These are phyloP conservation scores for Rallus limicola DNA, from an alignment of 2,113 vertebrate genomes.

Conservation along the genomic window DNA sequence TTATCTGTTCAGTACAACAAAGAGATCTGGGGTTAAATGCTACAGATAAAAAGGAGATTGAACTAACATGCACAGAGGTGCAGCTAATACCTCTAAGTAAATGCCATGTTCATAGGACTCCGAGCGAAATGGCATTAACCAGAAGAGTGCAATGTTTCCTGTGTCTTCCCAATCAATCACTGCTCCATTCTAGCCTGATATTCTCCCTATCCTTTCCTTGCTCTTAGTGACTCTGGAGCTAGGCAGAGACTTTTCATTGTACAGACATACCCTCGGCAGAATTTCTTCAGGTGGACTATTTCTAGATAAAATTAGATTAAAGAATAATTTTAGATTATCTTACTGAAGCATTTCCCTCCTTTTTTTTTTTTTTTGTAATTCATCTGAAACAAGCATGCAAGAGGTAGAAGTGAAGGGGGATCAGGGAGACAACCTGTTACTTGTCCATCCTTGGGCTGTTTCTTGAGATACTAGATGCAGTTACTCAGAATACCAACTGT, in stretches of 20 bases:
- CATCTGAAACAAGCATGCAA: not conserved
- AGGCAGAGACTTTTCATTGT: not conserved
- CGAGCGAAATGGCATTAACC: not conserved
- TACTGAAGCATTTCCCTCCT: not conserved
- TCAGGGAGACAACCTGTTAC: not conserved
- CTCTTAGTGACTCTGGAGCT: not conserved
- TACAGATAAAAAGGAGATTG: not conserved
- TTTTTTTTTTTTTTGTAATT: not conserved
- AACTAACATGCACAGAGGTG: not conserved
- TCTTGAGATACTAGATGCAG: not conserved
- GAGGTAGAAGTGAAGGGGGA: not conserved
- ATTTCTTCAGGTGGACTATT: not conserved
- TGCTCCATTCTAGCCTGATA: not conserved
- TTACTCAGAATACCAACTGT: not conserved
- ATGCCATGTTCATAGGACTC: not conserved
- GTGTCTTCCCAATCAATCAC: not conserved
- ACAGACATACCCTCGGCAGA: rapidly evolving
- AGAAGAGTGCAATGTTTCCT: not conserved
- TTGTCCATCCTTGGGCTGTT: not conserved
- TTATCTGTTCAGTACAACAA: not conserved
- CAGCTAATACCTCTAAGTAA: not conserved
- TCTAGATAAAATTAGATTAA: not conserved
- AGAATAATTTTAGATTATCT: not conserved
- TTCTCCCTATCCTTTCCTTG: not conserved
- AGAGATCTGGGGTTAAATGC: not conserved